Base-by-base conservation (phyloP, 1,140 invertebrate genomes). In the Listronotus oregonensis region DNA sequence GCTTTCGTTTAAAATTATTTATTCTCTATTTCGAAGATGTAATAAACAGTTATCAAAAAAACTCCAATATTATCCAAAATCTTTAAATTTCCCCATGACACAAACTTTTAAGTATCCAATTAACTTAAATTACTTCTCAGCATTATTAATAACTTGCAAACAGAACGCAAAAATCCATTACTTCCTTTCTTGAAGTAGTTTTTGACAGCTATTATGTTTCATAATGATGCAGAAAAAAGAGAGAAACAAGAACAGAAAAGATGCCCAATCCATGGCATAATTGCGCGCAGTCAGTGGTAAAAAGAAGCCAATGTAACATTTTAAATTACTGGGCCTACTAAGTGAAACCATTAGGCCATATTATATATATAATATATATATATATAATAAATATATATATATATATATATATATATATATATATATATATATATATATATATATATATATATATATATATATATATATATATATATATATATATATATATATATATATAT, bases 241-340 rank as follows among this genome's bases (percentile, higher is more conserved):
- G 17, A 52, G 39, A 52, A 42, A 63, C 14, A 60, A 27, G 60
- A 63, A 47, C 58, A 10, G 32, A 49, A 50, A 62, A 49, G 59
- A 55, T 56, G 61, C 44, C 61, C 50, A 64, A 64, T 64, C 51
- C 42, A 43, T 15, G 34, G 60, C 61, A 56, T 64, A 64, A 64
- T 64, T 64, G 52, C 61, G 50, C 42, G 34, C 50, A 55, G 52
- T 64, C 51, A 34, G 49, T 64, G 61, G 61, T 56, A 49, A 64
- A 64, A 64, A 49, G 61, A 64, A 64, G 61, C 51, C 61, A 64
- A 56, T 56, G 43, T 47, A 64, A 64, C 42, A 27, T 64, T 64
- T 55, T 56, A 64, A 64, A 64, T 64, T 64, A 27, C 11, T 49
- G 39, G 49, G 52, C 61, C 61, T 47, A 56, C 44, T 64, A 64